Evolutionary conservation across 2,797 vertebrate genomes (phyloP).

Genomic region (Eremophila alpestris): DNA sequence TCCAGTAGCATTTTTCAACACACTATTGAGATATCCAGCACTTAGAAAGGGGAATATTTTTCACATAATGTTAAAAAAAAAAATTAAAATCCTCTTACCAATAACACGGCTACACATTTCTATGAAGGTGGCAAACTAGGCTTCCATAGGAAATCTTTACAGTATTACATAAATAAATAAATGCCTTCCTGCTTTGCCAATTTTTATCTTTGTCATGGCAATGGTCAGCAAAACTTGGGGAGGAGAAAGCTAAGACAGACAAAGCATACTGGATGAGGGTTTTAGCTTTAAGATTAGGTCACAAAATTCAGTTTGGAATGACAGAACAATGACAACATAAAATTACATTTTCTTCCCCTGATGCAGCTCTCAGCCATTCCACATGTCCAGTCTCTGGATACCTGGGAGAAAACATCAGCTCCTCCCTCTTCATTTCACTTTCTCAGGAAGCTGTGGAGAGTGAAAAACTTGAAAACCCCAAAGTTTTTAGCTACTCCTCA

Average conservation of each 20-base stretch:
- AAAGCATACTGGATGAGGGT: background rate
- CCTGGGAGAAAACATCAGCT: background rate
- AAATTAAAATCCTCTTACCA: background rate
- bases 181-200: background rate
- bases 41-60: background rate
- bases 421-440: background rate
- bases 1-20: slow-evolving; percentile 19
- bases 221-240: background rate
- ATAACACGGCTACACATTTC: background rate
- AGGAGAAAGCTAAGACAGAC: background rate
- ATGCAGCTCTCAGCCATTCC: background rate
- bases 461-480: background rate
- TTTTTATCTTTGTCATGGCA: background rate
- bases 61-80: background rate
- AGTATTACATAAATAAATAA: background rate
- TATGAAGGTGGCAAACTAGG: background rate
- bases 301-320: background rate
- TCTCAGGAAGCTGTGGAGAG: background rate
- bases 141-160: background rate
- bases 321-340: background rate
- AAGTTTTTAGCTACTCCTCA: background rate
- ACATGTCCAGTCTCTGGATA: background rate
- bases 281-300: background rate
- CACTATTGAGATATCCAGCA: background rate
- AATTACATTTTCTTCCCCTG: background rate